Conservation (phyloP, 1,140 invertebrate genomes). For the Hycleus cichorii region DNA sequence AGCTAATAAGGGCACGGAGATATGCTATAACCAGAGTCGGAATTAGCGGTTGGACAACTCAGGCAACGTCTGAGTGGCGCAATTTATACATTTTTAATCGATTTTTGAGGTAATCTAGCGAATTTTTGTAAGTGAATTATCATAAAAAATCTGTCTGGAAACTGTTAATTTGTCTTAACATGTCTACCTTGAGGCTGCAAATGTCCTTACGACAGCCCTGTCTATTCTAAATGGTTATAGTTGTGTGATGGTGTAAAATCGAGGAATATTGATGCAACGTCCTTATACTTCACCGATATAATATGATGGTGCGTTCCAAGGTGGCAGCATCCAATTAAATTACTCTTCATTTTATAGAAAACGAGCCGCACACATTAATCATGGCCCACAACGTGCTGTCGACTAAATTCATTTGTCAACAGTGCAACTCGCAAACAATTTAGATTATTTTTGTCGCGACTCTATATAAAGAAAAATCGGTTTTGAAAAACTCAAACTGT, state of each 20-base stretch:
- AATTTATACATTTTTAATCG: no score
- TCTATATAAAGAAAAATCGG: conserved; percentile 14
- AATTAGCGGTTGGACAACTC: no score
- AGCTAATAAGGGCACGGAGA: conserved; percentile 10
- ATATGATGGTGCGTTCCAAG: conserved; percentile 13
- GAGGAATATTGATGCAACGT: conserved; percentile 5
- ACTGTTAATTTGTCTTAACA: neutral
- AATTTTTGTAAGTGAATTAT: no score
- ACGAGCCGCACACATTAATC: conserved; percentile 23
- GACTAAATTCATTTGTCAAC: conserved; percentile 28
- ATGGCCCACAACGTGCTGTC: conserved; percentile 19
- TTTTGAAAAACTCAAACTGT: conserved; percentile 18
- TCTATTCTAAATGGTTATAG: no score
- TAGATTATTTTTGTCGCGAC: conserved; percentile 25
- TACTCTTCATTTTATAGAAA: conserved; percentile 26
- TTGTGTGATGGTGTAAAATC: neutral
- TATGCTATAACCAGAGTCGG: neutral
- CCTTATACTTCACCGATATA: conserved; percentile 6
- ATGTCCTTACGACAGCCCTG: no score
- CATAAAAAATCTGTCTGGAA: neutral
- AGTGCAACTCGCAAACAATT: conserved; percentile 28
- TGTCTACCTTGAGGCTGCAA: no score
- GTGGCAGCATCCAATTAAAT: conserved; percentile 24
- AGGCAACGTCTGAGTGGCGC: no score
- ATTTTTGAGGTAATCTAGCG: no score